A percentile compares a stretch with the other conserved stretches of the same genome.
Evolutionary conservation across 2,888 invertebrate genomes (phyloP).

Genomic region (Limnephilus lunatus): DNA sequence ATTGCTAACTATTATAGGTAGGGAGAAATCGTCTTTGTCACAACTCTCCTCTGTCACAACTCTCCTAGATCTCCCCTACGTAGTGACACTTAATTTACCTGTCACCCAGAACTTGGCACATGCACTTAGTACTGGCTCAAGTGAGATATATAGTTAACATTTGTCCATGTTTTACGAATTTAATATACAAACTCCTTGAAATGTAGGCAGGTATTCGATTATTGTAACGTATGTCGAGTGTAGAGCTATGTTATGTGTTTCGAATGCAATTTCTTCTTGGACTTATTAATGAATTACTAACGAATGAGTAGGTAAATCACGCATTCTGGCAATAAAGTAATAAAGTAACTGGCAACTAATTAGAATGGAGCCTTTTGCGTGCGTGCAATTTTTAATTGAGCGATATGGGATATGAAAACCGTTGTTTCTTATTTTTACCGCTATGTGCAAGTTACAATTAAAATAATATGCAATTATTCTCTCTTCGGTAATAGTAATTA

Average conservation of each 20-base stretch:
- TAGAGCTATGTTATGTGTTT: not conserved
- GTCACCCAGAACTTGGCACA: no score
- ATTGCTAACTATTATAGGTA: no score
- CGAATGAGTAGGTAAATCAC: not conserved
- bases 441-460: not conserved
- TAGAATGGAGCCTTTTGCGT: not conserved
- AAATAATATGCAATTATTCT: not conserved
- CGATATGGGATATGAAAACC: not conserved
- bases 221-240: no score
- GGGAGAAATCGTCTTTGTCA: no score
- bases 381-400: not conserved
- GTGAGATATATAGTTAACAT: no score
- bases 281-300: not conserved
- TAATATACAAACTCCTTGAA: not conserved
- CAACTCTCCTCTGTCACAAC: no score
- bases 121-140: no score
- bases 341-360: not conserved
- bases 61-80: fast-evolving
- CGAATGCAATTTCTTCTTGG: not conserved
- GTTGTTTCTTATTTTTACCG: not conserved
- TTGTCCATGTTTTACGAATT: not conserved
- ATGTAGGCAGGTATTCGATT: no score
- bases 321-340: not conserved
- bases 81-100: no score
- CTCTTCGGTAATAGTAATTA: not conserved